Evolutionary conservation across 2,113 vertebrate species (phyloP).

Genomic region (Ranitomeya variabilis): DNA sequence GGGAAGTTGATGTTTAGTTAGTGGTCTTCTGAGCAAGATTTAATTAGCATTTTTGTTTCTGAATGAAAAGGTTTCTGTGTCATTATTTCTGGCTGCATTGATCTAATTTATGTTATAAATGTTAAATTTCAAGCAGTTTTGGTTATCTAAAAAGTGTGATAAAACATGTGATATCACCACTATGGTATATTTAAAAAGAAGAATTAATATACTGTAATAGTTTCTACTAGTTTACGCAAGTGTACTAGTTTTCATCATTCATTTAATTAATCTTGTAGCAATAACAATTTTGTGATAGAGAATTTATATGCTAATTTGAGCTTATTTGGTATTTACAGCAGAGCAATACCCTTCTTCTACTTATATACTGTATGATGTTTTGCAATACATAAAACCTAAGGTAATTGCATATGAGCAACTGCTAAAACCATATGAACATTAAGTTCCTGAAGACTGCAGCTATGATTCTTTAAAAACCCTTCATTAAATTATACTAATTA

Average conservation of each 20-base stretch:
- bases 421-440: conserved; percentile 72
- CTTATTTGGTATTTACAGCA: conserved; percentile 57
- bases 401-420: conserved; percentile 66
- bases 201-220: too few species aligned
- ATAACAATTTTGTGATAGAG: not conserved
- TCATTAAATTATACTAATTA: conserved; percentile 82
- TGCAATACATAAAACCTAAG: conserved; percentile 48
- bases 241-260: not conserved
- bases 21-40: too few species aligned
- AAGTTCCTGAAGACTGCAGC: conserved; percentile 73
- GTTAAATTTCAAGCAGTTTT: not conserved
- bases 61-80: too few species aligned
- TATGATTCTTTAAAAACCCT: conserved; percentile 72
- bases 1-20: too few species aligned
- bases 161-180: too few species aligned
- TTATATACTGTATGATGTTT: conserved; percentile 52
- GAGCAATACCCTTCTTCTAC: conserved; percentile 63
- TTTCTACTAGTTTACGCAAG: too few species aligned
- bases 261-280: not conserved
- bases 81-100: too few species aligned
- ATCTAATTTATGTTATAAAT: not conserved
- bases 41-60: too few species aligned
- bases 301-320: not conserved
- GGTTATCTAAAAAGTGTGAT: too few species aligned
- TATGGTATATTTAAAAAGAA: too few species aligned